Base-by-base conservation (phyloP, 2,113 vertebrate species). In the Dicentrarchus labrax region DNA sequence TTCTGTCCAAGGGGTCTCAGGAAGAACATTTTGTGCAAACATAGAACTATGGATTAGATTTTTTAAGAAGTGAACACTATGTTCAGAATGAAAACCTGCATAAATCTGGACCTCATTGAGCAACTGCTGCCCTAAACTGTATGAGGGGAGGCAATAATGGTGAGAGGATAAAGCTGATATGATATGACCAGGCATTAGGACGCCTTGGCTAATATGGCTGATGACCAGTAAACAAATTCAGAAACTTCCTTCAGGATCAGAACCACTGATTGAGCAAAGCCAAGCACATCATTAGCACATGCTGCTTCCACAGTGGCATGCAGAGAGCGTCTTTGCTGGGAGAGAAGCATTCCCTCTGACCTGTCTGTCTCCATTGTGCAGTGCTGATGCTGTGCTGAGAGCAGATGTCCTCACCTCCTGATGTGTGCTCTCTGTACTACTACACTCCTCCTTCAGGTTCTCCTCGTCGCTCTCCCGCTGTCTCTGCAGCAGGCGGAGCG, bases 351-450 rank as follows among this genome's bases (percentile, higher is more conserved):
- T 22, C 19, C 39, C 53, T 89, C 91, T 86, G 86, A 95, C 94
- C 94, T 94, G 93, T 85, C 75, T 86, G 76, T 93, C 92, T 90
- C 93, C 94, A 80, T 94, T 94, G 71, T 84, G 92, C 76, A 93
- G 88, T 6, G 80, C 83, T 45, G 89, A 50, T 7, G 80, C 85
- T 62, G 88, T 19, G 78, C 83, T 45, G 56, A 75, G 51, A 80
- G 80, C 88, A 21, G 92, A 81, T 4, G 88, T 86, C 77, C 96
- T 95, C 93, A 97, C 97, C 96, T 99, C 98, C 3, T 99, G 97
- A 92, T 98, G 97, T 3, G 98, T 97, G 93, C 97, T 98, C 93
- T 99, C 98, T 0, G 97, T 99, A 88, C 98, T 98, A 80, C 98
- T 99, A 86, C 97, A 97, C 89, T 99, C 98, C 87, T 99, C 98